Base-by-base conservation (phyloP, 2,113 vertebrate species). In the Ornithorhynchus anatinus region DNA sequence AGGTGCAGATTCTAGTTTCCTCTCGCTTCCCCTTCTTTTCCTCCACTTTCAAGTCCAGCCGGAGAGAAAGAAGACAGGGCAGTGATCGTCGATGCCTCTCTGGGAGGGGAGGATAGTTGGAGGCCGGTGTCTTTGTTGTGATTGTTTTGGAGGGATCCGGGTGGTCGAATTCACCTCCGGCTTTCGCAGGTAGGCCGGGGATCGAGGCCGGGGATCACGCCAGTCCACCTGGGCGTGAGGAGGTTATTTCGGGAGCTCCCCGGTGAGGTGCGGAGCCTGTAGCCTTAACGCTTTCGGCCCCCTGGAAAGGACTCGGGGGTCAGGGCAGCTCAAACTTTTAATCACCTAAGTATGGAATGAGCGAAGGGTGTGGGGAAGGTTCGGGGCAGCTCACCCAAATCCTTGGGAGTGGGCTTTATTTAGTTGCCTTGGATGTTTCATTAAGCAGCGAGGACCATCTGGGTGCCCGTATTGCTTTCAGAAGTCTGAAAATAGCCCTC, bases 91-190 rank as follows among this genome's bases (percentile, higher is more conserved):
- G 66, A 73, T 65, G 40, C 59, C 4, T 66, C 63, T 70, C 79
- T 67, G 43, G 61, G 52, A 37, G 60, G 47, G 63, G 72, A 71
- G 61, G 75, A 71, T 70, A 86, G 83, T 85, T 82, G 84, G 62
- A 72, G 63, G 80, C 31, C 65, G 84, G 86, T 85, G 81, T 67
- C 86, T 89, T 91, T 92, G 85, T 85, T 91, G 87, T 87, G 88
- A 68, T 66, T n/a, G n/a, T n/a, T n/a, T 78, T 76, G 73, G 48
- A 45, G 14, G 63, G 44, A 52, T 75, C 25, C 44, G 5, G 51
- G 50, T 39, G 58, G 65, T 60, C 14, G 48, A 35, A 23, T 0
- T 39, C 33, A 13, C 12, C 66, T 3, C 63, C 62, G 73, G n/a
- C 62, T 59, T 79, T 37, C 42, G 85, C 88, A 84, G 86, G 88